Conservation (phyloP, 1,140 invertebrate species). For the Drosophila auraria region DNA sequence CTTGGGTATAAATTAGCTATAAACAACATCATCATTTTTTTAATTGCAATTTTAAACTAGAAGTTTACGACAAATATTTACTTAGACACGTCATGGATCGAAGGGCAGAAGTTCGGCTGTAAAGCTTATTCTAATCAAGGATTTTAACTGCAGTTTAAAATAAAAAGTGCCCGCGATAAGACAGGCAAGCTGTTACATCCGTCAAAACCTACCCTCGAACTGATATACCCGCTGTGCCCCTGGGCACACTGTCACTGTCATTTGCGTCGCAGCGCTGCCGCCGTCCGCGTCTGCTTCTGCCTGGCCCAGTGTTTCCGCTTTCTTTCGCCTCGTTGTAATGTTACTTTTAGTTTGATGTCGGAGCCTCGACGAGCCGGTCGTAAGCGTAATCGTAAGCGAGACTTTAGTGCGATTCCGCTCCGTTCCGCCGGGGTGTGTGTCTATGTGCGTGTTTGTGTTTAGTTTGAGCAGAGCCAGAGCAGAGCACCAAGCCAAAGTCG, state of each 20-base stretch:
- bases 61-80: too few species aligned
- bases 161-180: conserved; percentile 1
- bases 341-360: conserved; percentile 82
- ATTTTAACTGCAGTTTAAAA: conserved; percentile 1
- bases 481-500: conserved; percentile 24
- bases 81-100: background rate
- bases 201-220: background rate
- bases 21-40: too few species aligned
- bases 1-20: too few species aligned
- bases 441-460: conserved; percentile 69
- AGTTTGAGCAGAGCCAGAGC: conserved; percentile 56
- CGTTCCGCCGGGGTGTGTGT: conserved; percentile 57
- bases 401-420: conserved; percentile 81
- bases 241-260: conserved; percentile 72
- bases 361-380: conserved; percentile 78
- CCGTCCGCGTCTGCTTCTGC: conserved; percentile 52
- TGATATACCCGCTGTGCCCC: conserved; percentile 35
- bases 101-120: background rate
- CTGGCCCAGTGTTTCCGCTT: conserved; percentile 82
- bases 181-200: background rate
- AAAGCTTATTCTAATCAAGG: background rate
- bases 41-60: too few species aligned
- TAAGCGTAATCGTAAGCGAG: conserved; percentile 81
- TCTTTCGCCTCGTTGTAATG: conserved; percentile 79
- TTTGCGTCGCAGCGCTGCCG: conserved; percentile 70